Base-by-base conservation (phyloP, 2,797 vertebrate species). In the Sebastes steindachneri region DNA sequence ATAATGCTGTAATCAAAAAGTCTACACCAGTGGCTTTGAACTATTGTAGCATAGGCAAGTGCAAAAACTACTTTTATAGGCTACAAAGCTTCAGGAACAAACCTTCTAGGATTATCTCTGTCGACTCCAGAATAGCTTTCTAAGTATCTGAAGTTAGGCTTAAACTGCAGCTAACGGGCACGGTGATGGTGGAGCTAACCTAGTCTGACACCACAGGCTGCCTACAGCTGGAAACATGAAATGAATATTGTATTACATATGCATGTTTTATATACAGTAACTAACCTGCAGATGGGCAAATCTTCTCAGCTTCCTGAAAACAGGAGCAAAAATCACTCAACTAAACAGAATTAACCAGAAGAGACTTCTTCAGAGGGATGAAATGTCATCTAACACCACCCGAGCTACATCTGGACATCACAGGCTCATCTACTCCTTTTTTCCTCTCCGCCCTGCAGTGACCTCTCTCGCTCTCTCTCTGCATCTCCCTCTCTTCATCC, bases 321-420 rank as follows among this genome's bases (percentile, higher is more conserved):
- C 19, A 28, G 33, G 11, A 66, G 31, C 17, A 45, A 70, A 79
- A 83, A 67, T 71, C 68, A 41, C 57, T 65, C 45, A 48, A 80
- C 69, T 65, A 74, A 87, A 81, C 63, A 77, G 54, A 83, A 53
- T 81, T 84, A 57, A 86, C 55, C 62, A 63, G 14, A 76, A 82
- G 64, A 69, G 69, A 48, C 71, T 71, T 70, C 64, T 83, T 80
- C 66, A 84, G 66, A 77, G 33, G 57, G 80, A 74, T 77, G 65
- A 71, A 48, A 64, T 85, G 79, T 64, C 71, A 78, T 84, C 83
- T 75, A 79, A 75, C 83, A 84, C 73, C 80, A 86, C 76, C 77
- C 74, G 80, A 82, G 82, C 87, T 70, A 69, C 65, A 87, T 76
- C 66, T 62, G 69, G 77, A 83, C 75, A 86, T 85, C 76, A 88